Evolutionary conservation across 2,113 vertebrate genomes (phyloP), one percentile per base, ranked within the genome.

Genomic region (Ardeotis arabs): DNA sequence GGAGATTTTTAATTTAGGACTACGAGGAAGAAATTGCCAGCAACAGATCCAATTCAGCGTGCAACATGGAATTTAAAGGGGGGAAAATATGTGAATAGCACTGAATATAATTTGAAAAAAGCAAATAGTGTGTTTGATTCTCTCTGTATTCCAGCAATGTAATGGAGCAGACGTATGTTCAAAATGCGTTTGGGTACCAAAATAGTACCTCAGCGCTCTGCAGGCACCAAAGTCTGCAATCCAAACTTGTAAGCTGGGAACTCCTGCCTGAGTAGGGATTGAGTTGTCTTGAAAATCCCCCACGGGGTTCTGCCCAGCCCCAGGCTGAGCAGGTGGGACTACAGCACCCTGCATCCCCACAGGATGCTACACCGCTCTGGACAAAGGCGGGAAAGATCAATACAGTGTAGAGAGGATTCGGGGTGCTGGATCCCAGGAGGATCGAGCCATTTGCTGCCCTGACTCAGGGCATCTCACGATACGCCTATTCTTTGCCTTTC

Each of bases 1-100:
- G 81, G 79, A 96, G 88, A 81, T 62, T 96, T 97, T 95, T 97
- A 96, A 96, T 97, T 97, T 97, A 73, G 84, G 94, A 95, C 93
- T 74, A 70, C 94, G 91, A 95, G 92, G 96, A 92, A 89, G 94
- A 96, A 97, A 97, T 96, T 97, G 66, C 94, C 96, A 95, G 93
- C 86, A 95, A 66, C 90, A 97, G 92, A 96, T 95, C 92, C 72
- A 93, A 87, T 84, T 62, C 82, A 68, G 84, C 29, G 12, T 76
- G 83, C 60, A 94, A 93, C 21, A 7, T 1, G 2, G 95, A 80
- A 96, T 93, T 91, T 94, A 96, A 92, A 96, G 89, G 92, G 86
- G 67, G 45, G 8, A 50, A 79, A 95, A 92, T 4, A 84, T 88
- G 92, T 82, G 94, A 93, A 76, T 88, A 70, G 68, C 91, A 92